Percentiles rank a stretch among this genome's conserved stretches.
phyloP scores from a whole-genome alignment of 2,797 vertebrate species.

The Uromys caudimaculatus region DNA sequence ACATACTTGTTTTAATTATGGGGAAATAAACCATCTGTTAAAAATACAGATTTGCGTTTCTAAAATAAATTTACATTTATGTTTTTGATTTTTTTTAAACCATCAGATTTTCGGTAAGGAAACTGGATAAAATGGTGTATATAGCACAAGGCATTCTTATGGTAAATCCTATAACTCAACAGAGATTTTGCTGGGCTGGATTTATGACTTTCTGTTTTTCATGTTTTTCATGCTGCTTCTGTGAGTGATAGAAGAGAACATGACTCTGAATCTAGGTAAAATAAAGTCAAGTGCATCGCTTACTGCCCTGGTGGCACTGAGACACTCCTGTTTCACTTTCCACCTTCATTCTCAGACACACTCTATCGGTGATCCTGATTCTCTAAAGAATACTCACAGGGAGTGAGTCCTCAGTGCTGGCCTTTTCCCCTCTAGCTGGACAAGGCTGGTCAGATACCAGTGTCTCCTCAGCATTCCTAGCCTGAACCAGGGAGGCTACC shows the following conservation, averaged over 20 bases:
- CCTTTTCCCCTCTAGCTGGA: background rate
- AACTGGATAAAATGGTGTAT: background rate
- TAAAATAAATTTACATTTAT: background rate
- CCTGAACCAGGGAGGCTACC: too few relatives aligned
- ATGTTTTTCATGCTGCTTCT: background rate
- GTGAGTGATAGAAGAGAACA: background rate
- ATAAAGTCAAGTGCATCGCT: background rate
- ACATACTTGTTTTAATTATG: background rate
- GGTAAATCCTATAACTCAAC: background rate
- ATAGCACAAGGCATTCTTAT: background rate
- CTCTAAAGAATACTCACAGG: rapidly evolving
- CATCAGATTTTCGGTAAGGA: background rate
- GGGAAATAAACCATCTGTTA: slow-evolving; percentile 7
- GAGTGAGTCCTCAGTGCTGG: rapidly evolving
- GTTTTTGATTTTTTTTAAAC: slow-evolving; percentile 30
- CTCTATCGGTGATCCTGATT: too few relatives aligned
- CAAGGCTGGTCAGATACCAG: background rate
- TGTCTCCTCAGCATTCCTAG: background rate
- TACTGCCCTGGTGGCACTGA: background rate
- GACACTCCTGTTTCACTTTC: background rate
- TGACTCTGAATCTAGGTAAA: background rate
- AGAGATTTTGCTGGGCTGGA: background rate
- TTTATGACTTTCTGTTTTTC: background rate
- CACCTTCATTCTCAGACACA: background rate
- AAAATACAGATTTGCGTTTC: slow-evolving; percentile 44